Conservation (phyloP, 2,888 invertebrate species). For the Aporophyla lueneburgensis region DNA sequence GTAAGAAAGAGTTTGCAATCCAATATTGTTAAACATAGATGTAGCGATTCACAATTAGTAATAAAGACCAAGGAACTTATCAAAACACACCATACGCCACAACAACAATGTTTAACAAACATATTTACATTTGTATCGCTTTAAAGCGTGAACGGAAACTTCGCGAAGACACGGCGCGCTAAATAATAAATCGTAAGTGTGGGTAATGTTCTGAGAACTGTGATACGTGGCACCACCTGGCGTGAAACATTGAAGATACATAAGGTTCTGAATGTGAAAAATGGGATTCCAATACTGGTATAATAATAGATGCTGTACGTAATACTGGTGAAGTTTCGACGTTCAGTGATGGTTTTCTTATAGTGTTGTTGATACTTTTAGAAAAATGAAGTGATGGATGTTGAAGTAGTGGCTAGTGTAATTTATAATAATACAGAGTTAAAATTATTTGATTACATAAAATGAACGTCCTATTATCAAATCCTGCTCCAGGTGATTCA, state of each 20-base stretch:
- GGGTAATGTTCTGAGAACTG: conserved; percentile 55
- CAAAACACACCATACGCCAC: not conserved
- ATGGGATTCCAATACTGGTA: not conserved
- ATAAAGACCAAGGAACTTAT: not conserved
- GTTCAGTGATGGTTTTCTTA: not conserved
- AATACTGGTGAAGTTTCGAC: not conserved
- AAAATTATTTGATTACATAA: not conserved
- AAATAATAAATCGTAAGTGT: conserved; percentile 58
- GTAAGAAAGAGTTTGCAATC: not conserved
- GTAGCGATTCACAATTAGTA: not conserved
- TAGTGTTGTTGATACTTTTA: not conserved
- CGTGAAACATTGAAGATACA: not conserved
- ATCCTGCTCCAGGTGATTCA: not conserved
- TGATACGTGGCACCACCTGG: conserved; percentile 48
- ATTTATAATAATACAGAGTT: not conserved
- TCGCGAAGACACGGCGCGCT: conserved; percentile 26
- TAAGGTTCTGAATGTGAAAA: not conserved
- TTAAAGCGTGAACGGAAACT: conserved; percentile 18
- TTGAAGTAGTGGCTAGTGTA: not conserved
- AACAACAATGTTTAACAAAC: conserved; percentile 8
- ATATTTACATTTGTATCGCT: conserved; percentile 33
- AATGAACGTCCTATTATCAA: conserved; percentile 3
- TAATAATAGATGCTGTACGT: not conserved
- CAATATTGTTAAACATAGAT: not conserved
- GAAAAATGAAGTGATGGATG: not conserved